Conservation (phyloP, 2,888 invertebrate genomes). For the Drosophila nigritarsus region DNA sequence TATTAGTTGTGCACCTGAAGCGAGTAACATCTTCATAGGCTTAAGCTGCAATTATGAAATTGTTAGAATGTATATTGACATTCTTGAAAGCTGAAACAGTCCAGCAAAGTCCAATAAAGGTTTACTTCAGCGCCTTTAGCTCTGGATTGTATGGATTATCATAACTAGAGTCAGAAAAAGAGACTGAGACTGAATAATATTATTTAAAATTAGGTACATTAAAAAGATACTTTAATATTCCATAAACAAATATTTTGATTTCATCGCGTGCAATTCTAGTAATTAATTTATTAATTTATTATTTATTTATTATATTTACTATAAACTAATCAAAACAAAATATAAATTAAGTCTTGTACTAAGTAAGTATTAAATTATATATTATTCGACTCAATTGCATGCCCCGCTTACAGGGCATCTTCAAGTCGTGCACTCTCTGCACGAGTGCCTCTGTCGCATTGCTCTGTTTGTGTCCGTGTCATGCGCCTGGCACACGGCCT, state of each 20-base stretch:
- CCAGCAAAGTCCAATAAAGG: fast-evolving
- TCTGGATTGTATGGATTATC: background rate
- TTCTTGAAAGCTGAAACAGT: background rate
- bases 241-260: too few species aligned
- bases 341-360: background rate
- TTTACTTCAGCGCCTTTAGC: background rate
- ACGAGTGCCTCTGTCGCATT: background rate
- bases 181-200: background rate
- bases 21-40: background rate
- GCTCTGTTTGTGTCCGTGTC: constrained; percentile 57
- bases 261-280: too few species aligned
- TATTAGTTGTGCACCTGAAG: background rate
- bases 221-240: fast-evolving
- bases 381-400: background rate
- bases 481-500: constrained; percentile 80
- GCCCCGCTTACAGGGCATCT: constrained; percentile 9
- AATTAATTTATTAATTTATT: too few species aligned
- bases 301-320: background rate
- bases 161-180: background rate
- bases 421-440: background rate
- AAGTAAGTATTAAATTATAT: too few species aligned
- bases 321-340: background rate
- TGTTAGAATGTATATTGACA: background rate
- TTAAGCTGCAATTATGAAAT: background rate
- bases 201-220: too few species aligned